Base-by-base conservation (phyloP, 2,888 invertebrate species). In the Acheta domesticus region DNA sequence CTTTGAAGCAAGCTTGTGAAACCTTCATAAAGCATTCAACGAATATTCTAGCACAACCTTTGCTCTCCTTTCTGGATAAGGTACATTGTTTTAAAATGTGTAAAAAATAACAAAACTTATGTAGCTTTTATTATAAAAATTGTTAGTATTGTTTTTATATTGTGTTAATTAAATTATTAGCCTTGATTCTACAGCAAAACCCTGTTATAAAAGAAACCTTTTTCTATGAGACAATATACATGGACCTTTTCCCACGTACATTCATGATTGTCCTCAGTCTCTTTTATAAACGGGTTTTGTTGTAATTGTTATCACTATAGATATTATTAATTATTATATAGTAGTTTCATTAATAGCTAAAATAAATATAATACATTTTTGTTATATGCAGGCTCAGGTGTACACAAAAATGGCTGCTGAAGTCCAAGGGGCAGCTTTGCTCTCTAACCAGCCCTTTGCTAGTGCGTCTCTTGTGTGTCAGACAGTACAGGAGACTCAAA, bases 1-100 rank as follows among this genome's bases (percentile, higher is more conserved):
- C 96, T 84, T 86, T 99, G 83, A 98, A 98, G 88, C 89, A 89
- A 5, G 92, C 94, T 62, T 99, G 98, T 85, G 98, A 98, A 85
- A 89, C 90, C 49, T 95, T 97, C 84, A 98, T 98, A 78, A 91
- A 91, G 80, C 91, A 94, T 85, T 91, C 94, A 0, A 94, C 96
- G 0, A 90, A 92, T 79, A 86, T 93, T 81, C 88, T 98, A 77
- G 91, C 93, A 12, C 93, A 93, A n/a, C 93, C 94, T 0, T 86
- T 97, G 73, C 88, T 92, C 48, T 87, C 89, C 80, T 93, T 96
- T 86, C 87, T 95, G 76, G 93, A 94, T 81, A 94, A 93, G 89
- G 95, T 94, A 84, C 86, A 86, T 78, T 77, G 79, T 49, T 74
- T 49, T 79, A 49, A n/a, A n/a, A 62, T 48, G 74, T 48, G 20